Base-by-base conservation (phyloP, 2,797 vertebrate species). In the Anguilla obscura region DNA sequence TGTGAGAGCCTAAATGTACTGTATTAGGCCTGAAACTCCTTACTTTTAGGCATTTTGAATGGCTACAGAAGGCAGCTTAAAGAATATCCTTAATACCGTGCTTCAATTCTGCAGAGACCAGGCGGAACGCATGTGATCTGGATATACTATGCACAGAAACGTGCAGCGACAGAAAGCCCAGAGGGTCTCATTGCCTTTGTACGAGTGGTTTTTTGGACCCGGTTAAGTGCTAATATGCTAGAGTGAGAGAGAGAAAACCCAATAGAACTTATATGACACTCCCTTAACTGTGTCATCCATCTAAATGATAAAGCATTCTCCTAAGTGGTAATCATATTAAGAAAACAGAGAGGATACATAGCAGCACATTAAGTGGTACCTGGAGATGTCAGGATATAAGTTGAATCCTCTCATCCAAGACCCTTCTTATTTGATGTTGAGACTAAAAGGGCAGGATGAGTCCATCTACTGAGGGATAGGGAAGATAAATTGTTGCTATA, bases 391-490 rank as follows among this genome's bases (percentile, higher is more conserved):
- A 52, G 50, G 50, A 18, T 56, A 14, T 8, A 50, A 30, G 36
- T 74, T 54, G 50, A 33, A 58, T 48, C 30, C 58, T 21, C 45
- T 40, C 27, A 76, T 56, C 89, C 85, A 63, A 71, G 84, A 89
- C 90, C 91, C 92, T 89, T 92, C 88, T 90, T 90, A 90, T 80
- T 87, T 90, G 36, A 89, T 89, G 90, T 89, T 88, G 7, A 89
- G 82, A 86, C 82, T 89, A 85, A 80, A 86, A 14, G n/a, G 10
- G 24, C 69, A 71, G 30, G n/a, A 71, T 33, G 24, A 33, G 7
- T 71, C 24, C 24, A 33, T 71, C 24, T 24, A 45, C 63, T 84
- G 63, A 86, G 58, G 84, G 33, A 88, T 84, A 80, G 40, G 86
- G 84, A 87, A 87, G 85, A 92, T 88, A 84, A 36, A 88, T 86